Evolutionary conservation across 2,888 invertebrate species (phyloP), one percentile per base, ranked within the genome.

Genomic region (Serripes groenlandicus): DNA sequence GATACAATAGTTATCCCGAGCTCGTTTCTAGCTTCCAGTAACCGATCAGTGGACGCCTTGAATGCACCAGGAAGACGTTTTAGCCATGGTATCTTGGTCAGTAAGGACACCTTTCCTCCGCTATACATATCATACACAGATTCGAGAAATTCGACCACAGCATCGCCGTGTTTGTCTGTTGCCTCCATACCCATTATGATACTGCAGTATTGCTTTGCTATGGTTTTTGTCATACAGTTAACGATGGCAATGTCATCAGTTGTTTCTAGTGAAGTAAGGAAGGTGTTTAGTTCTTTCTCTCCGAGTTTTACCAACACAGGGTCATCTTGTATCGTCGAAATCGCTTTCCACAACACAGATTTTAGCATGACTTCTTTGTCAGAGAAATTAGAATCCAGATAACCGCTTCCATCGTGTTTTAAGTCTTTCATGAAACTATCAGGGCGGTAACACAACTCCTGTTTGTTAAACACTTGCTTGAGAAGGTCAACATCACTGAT

Each of bases 381-480:
- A 5, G 42, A 21, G 26, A 66, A 66, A 42, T 66, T 66, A 0
- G 66, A 66, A 42, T 66, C 66, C 42, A 66, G n/a, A 28, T 66
- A 66, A 23, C 66, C 66, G 42, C 35, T 35, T n/a, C 66, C 66
- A 26, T 66, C 42, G 21, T 66, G 42, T 66, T 66, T 66, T 28
- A 66, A 37, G 23, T n/a, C n/a, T 26, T 66, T 66, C 21, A 66
- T 42, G 11, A n/a, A 66, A 26, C 26, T 42, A 28, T 66, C n/a
- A 5, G 66, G 66, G 4, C 66, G 23, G 28, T 66, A 42, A 66
- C 66, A 66, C 2, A 66, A 23, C 28, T 37, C 42, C 42, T 26
- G 34, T n/a, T 42, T 21, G n/a, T 15, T 26, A 28, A 66, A 66
- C 1, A 42, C 66, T 11, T 37, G 7, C 23, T 66, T 21, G 42